phyloP scores from a whole-genome alignment of 2,113 vertebrate genomes.

The Geococcyx californianus region DNA sequence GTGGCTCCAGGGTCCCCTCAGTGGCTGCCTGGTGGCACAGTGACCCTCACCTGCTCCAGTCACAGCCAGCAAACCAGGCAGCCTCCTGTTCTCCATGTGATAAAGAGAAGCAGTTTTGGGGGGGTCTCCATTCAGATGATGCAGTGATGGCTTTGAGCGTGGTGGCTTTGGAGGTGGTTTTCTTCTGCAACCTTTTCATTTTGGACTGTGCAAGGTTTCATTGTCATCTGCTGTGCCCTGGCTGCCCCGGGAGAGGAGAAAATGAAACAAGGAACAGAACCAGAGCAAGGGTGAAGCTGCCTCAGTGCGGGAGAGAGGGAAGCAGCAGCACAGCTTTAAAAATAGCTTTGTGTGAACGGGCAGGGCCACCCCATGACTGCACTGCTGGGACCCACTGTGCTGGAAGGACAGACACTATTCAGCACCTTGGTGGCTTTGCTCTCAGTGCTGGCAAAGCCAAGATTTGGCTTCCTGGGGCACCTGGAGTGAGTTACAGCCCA shows the following conservation, averaged over 20 bases:
- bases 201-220: background rate
- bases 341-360: accelerated
- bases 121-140: background rate
- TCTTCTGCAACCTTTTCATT: too few species aligned
- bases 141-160: background rate
- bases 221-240: accelerated
- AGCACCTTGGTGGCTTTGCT: background rate
- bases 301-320: background rate
- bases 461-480: background rate
- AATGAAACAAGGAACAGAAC: background rate
- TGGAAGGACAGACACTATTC: background rate
- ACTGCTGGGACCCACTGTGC: accelerated
- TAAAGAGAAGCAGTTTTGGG: background rate
- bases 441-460: accelerated
- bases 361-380: accelerated
- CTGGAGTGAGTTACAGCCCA: accelerated
- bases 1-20: too few species aligned
- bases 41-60: background rate
- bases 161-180: background rate
- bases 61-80: too few species aligned
- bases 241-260: background rate
- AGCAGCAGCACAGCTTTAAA: background rate
- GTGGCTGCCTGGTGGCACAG: too few species aligned
- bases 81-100: accelerated
- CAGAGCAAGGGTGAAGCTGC: background rate